Evolutionary conservation across 2,888 invertebrate genomes (phyloP), one percentile per base, ranked within the genome.

Genomic region (Timema podura): DNA sequence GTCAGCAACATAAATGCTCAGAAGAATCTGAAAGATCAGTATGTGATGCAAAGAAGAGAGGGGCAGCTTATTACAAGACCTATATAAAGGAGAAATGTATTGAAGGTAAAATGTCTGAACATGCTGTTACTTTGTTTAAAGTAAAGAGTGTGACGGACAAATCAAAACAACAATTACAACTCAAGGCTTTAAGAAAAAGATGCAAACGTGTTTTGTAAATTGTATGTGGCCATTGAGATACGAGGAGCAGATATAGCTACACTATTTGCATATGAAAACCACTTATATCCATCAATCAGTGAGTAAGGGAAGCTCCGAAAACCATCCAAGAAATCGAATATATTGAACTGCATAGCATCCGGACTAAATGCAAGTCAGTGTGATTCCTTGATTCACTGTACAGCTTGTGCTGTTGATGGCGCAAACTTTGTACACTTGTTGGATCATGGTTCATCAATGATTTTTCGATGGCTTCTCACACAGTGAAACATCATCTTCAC

Each of bases 11-110:
- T 61, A 44, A 30, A 45, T 61, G 44, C 61, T 61, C 61, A 61
- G 45, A 61, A 61, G 44, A 61, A 44, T 16, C 61, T 61, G 61
- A 61, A 61, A 61, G 45, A 13, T 61, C 61, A 61, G 61, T 61
- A 30, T 30, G 61, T 10, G 61, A 61, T 9, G 61, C 16, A 30
- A 61, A 61, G 61, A 61, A 61, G 30, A 30, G 45, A 45, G 61
- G 61, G 45, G 61, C 6, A 61, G 13, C 44, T 30, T 61, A 10
- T 8, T 61, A 16, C 45, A 13, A 30, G 45, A 13, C 30, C 13
- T 44, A 61, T 8, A 45, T 61, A 61, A 61, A 44, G 61, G 30
- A 61, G 45, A 61, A 1, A 16, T 11, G 30, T 30, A 13, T 61
- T 13, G 61, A 61, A 61, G 61, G 61, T n/a, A 61, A 61, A 1